Base-by-base conservation (phyloP, 1,140 invertebrate genomes). In the Penaeus japonicus region DNA sequence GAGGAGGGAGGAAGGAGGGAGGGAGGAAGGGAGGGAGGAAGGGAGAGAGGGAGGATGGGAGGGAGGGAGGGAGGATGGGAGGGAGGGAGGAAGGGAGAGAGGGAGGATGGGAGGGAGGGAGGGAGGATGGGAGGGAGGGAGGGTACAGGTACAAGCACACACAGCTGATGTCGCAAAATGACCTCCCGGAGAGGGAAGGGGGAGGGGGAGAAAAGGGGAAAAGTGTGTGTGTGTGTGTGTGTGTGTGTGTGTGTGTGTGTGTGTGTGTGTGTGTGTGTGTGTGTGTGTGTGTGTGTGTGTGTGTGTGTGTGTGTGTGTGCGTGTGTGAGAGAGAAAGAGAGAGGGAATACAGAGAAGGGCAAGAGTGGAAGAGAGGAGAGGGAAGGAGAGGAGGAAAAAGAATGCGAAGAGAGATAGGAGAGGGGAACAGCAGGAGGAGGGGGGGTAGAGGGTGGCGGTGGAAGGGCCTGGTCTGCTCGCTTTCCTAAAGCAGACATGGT, bases 221-320 rank as follows among this genome's bases (percentile, higher is more conserved):
- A 22, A 17, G 77, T 32, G 39, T 35, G 77, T 35, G 77, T 35
- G 77, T 35, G 77, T 35, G 77, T 35, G 77, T 35, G 77, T 35
- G 77, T 35, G 77, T 35, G 77, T 35, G 77, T 35, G 77, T 55
- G 59, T 55, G 59, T 35, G 77, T 35, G 77, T 35, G 77, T 35
- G 77, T 35, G 77, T 35, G 77, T 35, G 77, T 35, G 77, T 35
- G 77, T 35, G 77, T 35, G 77, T 35, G 77, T 35, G 59, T 24
- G 35, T 39, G n/a, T 20, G 27, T 35, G 30, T 35, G 39, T 53
- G 39, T 35, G 39, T 35, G 39, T 35, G 77, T 32, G 77, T 35
- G 39, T 35, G 81, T 65, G 57, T 57, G 57, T 57, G 75, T 78
- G 75, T 78, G 75, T 78, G 75, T 78, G 75, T 78, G 75, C 32